Evolutionary conservation across 2,888 invertebrate species (phyloP), one percentile per base, ranked within the genome.

Genomic region (Acleris laterana): DNA sequence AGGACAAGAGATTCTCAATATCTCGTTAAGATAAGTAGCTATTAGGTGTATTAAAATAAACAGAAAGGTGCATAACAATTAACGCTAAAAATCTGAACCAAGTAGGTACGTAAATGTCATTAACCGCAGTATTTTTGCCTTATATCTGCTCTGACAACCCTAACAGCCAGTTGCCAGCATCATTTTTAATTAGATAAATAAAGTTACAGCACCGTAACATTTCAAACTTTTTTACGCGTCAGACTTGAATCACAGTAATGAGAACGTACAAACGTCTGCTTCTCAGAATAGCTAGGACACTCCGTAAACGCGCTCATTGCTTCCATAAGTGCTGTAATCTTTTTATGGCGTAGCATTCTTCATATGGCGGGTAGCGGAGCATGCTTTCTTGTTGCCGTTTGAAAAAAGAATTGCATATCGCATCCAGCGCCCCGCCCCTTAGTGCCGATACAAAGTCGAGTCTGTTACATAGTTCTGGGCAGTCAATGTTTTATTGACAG

Each of bases 261-360:
- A 64, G 64, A 64, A 66, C 61, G 44, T 46, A 56, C 55, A 25
- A 52, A 51, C 50, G 44, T 46, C 19, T 38, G 42, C 42, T 66
- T 66, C 76, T 74, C 73, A 70, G 69, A 73, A 73, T 72, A 75
- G 68, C 73, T 72, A 71, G 74, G 74, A 68, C 62, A 71, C 75
- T 74, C 71, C 70, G 71, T 77, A 78, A 80, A 79, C 70, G 74
- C 71, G 68, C 69, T 56, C 65, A 61, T 61, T 61, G 63, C 74
- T 68, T 69, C 74, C 74, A 72, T 76, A 74, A 72, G 72, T 70
- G 70, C 70, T 65, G 71, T 72, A 74, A 74, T 75, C 72, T 77
- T 73, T 76, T 76, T 76, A 72, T 69, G 71, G 73, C 69, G 57
- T 66, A 38, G 69, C 74, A 75, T 78, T 75, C 75, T 71, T 72